Conservation (phyloP, 2,113 vertebrate genomes). For the Narcine bancroftii region DNA sequence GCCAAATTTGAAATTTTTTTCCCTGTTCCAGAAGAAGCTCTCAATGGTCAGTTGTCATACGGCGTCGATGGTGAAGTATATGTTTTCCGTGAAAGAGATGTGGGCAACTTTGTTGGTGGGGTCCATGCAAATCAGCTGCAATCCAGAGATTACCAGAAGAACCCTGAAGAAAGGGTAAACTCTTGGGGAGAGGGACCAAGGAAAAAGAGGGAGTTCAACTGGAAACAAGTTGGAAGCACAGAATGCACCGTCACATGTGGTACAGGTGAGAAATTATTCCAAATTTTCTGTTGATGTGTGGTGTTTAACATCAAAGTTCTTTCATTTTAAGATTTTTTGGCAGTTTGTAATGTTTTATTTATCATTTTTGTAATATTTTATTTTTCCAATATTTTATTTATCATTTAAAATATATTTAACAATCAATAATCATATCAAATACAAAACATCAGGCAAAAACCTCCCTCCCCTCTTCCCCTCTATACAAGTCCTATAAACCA, state of each 20-base stretch:
- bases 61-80: not conserved
- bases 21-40: slow-evolving; percentile 1
- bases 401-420: too few species aligned
- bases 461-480: too few species aligned
- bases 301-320: too few species aligned
- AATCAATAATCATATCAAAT: too few species aligned
- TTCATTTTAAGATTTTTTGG: too few species aligned
- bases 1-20: not conserved
- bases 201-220: slow-evolving; percentile 28
- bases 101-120: slow-evolving; percentile 16
- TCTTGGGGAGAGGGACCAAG: slow-evolving; percentile 15
- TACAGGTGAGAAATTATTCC: not conserved
- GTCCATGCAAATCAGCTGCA: slow-evolving; percentile 7
- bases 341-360: too few species aligned
- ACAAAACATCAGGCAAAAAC: too few species aligned
- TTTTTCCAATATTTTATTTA: too few species aligned
- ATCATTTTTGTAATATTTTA: too few species aligned
- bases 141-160: slow-evolving; percentile 26
- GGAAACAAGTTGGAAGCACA: slow-evolving; percentile 21
- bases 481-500: too few species aligned
- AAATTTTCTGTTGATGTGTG: not conserved
- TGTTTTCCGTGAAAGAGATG: not conserved
- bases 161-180: not conserved
- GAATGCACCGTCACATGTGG: slow-evolving; percentile 17
- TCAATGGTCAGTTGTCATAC: slow-evolving; percentile 1